Evolutionary conservation across 2,797 vertebrate genomes (phyloP), one percentile per base, ranked within the genome.

Genomic region (Pristis pectinata): DNA sequence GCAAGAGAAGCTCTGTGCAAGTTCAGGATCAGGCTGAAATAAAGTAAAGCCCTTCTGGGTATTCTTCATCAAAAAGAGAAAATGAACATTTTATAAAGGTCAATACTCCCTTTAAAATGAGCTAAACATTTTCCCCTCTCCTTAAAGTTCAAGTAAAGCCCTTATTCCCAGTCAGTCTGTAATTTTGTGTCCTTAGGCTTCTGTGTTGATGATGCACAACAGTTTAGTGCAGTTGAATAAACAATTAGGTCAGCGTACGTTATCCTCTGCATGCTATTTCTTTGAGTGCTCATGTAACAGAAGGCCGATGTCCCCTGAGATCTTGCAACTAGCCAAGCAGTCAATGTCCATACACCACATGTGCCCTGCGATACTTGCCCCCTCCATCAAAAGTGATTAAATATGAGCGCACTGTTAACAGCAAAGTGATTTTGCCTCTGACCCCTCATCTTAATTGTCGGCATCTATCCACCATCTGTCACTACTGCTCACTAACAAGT

Each of bases 181-280:
- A 67, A 67, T 61, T 22, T n/a, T 24, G 3, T 67, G 17, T 61
- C 87, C n/a, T 91, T 9, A 10, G 15, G 19, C 53, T 59, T 61
- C 83, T 1, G 15, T 85, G 24, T 3, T 85, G 24, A 87, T 15
- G 56, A 67, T 19, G 34, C 59, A 10, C 7, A 24, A 64, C 59
- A 67, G 85, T 89, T 61, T 89, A 64, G 85, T 6, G 15, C 24
- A 37, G 87, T 41, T 91, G 87, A 91, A 27, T 67, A 67, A 91
- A 91, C 87, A 91, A 91, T 67, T 67, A 91, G 87, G 87, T 41
- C 59, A 91, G 87, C 64, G 61, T 24, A 91, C 24, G 19, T 67
- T 91, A 67, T 67, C 19, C 17, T 67, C n/a, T 67, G 61, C 9
- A 34, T 24, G 87, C 87, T 91, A 41, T 67, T 61, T 41, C 59